Conservation (phyloP, 2,797 vertebrate genomes). For the Neosalanx taihuensis region DNA sequence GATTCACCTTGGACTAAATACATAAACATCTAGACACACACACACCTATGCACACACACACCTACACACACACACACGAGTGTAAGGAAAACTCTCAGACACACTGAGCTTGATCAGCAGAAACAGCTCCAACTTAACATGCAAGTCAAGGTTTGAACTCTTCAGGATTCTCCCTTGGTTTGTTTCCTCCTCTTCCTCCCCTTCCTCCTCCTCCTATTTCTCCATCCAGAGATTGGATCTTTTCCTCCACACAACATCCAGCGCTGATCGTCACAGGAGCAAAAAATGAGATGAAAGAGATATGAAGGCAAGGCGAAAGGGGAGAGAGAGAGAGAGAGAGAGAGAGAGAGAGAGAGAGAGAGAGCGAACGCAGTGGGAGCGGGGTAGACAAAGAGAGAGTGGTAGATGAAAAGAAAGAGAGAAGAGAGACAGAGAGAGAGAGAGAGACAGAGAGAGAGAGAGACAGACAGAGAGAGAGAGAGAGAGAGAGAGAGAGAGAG, state of each 20-base stretch:
- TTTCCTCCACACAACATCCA: too few species aligned
- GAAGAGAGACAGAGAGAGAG: not conserved
- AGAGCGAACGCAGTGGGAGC: not conserved
- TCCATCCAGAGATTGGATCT: too few species aligned
- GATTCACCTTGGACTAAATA: too few species aligned
- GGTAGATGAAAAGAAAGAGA: not conserved
- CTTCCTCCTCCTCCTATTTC: too few species aligned
- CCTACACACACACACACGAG: not conserved
- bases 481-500: conserved; percentile 1
- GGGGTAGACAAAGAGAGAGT: not conserved
- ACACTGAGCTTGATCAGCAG: too few species aligned
- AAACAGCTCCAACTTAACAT: too few species aligned
- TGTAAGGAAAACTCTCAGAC: not conserved
- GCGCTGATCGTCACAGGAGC: not conserved
- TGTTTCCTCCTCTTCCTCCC: too few species aligned
- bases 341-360: not conserved
- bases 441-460: not conserved
- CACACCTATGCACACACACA: not conserved
- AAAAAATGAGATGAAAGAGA: not conserved
- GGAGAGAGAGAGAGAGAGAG: not conserved
- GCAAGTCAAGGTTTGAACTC: too few species aligned
- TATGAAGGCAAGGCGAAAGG: too few species aligned
- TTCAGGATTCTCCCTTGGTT: too few species aligned
- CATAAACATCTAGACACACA: too few species aligned
- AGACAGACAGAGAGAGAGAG: not conserved